These are phyloP conservation scores for Xiphophorus maculatus DNA, from an alignment of 2,113 vertebrate genomes.

Conservation along the genomic window DNA sequence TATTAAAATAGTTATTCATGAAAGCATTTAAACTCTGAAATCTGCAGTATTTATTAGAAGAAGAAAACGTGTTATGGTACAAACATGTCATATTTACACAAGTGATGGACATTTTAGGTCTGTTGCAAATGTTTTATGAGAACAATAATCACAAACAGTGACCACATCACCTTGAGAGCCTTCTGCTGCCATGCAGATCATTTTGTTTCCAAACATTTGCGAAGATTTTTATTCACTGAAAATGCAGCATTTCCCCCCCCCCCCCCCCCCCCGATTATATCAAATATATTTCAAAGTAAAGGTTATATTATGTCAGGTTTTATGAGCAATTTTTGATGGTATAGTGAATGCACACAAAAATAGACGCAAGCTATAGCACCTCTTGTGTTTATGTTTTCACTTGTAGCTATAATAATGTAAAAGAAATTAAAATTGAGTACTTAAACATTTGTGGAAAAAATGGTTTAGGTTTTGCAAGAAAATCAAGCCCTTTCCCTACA, in stretches of 20 bases:
- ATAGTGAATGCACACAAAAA: not conserved
- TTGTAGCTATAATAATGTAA: not conserved
- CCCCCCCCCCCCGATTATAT: too few relatives aligned
- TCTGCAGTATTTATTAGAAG: too few relatives aligned
- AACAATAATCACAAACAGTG: too few relatives aligned
- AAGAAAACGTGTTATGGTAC: too few relatives aligned
- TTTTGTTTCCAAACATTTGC: too few relatives aligned
- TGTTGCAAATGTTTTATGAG: too few relatives aligned
- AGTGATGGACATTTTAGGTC: not conserved
- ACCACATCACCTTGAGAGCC: too few relatives aligned
- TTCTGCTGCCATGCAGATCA: too few relatives aligned
- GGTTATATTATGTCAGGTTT: not conserved
- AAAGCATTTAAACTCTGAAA: too few relatives aligned
- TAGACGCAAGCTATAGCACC: not conserved
- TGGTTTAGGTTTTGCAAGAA: not conserved
- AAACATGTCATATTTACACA: not conserved
- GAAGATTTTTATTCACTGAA: too few relatives aligned
- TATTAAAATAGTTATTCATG: too few relatives aligned
- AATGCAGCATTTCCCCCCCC: too few relatives aligned
- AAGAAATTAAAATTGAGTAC: rapidly evolving
- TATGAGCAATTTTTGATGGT: not conserved
- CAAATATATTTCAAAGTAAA: not conserved
- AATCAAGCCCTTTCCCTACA: not conserved
- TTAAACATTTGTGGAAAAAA: not conserved
- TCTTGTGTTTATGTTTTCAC: not conserved